phyloP scores from a whole-genome alignment of 2,888 invertebrate genomes.

The Agelastica alni region DNA sequence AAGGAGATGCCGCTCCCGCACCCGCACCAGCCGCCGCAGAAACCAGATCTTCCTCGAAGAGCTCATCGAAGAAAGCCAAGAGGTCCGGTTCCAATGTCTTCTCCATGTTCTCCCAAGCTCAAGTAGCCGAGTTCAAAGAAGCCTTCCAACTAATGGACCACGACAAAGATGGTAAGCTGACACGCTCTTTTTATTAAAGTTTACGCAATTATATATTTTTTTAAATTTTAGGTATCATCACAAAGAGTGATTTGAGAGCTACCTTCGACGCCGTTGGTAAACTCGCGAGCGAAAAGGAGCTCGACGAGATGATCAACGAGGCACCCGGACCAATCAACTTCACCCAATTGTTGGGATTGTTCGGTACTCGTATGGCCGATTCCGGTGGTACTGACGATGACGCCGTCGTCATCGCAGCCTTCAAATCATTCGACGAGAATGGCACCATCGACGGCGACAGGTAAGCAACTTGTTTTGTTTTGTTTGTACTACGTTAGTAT shows the following conservation, averaged over 20 bases:
- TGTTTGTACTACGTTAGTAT: no score
- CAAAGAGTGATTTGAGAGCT: constrained; percentile 88
- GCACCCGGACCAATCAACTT: constrained; percentile 91
- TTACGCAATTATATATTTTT: neutral
- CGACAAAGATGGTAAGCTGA: constrained; percentile 75
- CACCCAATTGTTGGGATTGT: constrained; percentile 89
- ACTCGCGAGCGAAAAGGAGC: constrained; percentile 86
- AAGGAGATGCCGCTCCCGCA: constrained; percentile 69
- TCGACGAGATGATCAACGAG: constrained; percentile 88
- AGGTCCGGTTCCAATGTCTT: constrained; percentile 94
- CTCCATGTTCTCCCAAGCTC: constrained; percentile 93
- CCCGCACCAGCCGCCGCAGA: constrained; percentile 71
- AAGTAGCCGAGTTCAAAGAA: constrained; percentile 91
- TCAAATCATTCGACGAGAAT: constrained; percentile 88
- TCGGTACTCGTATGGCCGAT: constrained; percentile 90
- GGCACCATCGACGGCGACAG: constrained; percentile 88
- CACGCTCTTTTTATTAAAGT: neutral
- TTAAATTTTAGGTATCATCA: constrained; percentile 52
- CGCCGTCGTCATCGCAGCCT: constrained; percentile 87
- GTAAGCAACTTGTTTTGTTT: no score
- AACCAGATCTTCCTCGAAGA: constrained; percentile 78
- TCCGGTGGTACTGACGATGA: constrained; percentile 88
- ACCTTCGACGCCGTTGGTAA: constrained; percentile 92
- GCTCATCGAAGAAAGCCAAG: constrained; percentile 81
- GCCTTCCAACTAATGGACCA: constrained; percentile 96